Evolutionary conservation across 1,140 invertebrate genomes (phyloP).

Genomic region (Lepidurus packardi): DNA sequence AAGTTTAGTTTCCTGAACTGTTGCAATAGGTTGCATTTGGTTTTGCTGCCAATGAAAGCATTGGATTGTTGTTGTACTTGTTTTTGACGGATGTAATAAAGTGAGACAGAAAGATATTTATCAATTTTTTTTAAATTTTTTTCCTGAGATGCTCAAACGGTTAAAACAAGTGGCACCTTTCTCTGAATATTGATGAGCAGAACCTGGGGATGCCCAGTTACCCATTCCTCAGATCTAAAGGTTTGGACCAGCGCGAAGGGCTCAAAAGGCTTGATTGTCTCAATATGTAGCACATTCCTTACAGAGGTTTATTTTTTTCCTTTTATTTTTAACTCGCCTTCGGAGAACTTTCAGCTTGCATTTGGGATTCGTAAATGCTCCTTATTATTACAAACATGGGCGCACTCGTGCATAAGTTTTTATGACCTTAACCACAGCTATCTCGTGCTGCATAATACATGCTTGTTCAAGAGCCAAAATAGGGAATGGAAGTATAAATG

Average conservation of each 20-base stretch:
- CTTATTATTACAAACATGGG: slow-evolving; percentile 8
- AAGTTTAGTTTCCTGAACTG: not conserved
- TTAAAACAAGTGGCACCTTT: slow-evolving; percentile 22
- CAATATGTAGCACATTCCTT: not conserved
- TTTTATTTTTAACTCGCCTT: too few species aligned
- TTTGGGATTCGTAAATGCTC: not conserved
- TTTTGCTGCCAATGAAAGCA: not conserved
- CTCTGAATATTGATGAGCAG: slow-evolving; percentile 1
- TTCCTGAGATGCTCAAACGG: not conserved
- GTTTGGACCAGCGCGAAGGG: not conserved
- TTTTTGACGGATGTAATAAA: slow-evolving; percentile 5
- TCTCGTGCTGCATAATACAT: not conserved
- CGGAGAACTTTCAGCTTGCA: too few species aligned
- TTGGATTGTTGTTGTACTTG: not conserved
- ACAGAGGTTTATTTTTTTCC: too few species aligned
- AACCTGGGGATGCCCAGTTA: not conserved
- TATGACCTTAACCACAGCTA: not conserved
- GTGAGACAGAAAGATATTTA: not conserved
- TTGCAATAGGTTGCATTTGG: not conserved
- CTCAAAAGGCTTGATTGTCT: slow-evolving; percentile 7
- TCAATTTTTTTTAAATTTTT: not conserved
- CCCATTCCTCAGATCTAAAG: not conserved
- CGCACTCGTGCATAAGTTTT: not conserved
- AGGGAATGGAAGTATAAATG: not conserved
- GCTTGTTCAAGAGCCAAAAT: not conserved